A percentile compares a stretch with the other conserved stretches of the same genome.
Conservation (phyloP, 2,797 vertebrate species). For the Cyclura pinguis region DNA sequence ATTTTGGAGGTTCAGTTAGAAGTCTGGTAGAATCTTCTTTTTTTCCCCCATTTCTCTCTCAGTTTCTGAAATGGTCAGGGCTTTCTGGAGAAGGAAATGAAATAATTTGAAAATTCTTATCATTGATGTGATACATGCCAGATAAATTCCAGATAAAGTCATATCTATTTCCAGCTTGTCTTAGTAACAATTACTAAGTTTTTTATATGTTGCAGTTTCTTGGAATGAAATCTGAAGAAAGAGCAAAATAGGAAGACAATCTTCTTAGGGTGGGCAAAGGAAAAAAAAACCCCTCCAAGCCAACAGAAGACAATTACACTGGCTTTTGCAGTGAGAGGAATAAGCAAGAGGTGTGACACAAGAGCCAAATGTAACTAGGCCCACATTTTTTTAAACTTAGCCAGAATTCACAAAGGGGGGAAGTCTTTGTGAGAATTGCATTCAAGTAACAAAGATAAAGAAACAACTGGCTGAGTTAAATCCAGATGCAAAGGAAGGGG, state of each 20-base stretch:
- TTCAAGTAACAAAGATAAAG: no score
- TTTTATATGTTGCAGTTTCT: not conserved
- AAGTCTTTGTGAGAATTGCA: no score
- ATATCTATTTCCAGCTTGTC: not conserved
- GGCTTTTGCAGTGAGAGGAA: no score
- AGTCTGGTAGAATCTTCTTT: not conserved
- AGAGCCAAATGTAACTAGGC: no score
- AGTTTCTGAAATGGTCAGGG: not conserved
- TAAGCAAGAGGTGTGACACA: no score
- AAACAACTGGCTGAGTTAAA: no score
- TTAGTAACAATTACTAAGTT: not conserved
- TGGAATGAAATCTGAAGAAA: not conserved
- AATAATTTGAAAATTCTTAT: not conserved
- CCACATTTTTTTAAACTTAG: no score
- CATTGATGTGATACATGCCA: not conserved
- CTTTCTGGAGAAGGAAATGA: not conserved
- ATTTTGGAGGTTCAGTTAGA: not conserved
- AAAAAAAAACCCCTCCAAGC: not conserved
- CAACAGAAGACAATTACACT: not conserved
- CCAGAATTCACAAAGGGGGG: no score
- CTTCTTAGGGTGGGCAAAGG: no score
- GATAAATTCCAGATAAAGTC: not conserved
- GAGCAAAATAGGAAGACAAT: not conserved
- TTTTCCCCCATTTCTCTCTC: not conserved
- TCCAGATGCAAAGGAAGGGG: no score